Evolutionary conservation across 2,888 invertebrate species (phyloP), one percentile per base, ranked within the genome.

Genomic region (Dyspetes luteomarginatus): DNA sequence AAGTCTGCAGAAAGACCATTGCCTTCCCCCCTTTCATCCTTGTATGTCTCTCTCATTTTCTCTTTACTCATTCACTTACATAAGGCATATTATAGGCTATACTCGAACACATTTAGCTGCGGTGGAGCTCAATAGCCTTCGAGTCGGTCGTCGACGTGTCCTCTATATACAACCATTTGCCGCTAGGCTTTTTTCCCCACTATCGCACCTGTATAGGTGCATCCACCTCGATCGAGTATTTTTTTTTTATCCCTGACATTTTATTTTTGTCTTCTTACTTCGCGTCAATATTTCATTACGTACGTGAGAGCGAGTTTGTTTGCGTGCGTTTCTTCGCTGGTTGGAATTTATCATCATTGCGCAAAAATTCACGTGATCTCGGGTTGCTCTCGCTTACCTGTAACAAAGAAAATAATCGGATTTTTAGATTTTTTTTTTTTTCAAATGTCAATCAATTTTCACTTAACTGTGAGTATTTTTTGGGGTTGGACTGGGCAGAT

Each of bases 131-230:
- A 67, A 55, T 87, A 86, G 88, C 90, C 90, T 90, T 90, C 89
- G 88, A 88, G 87, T 82, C 89, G 90, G 90, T 90, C 90, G 88
- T 90, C 89, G 90, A 85, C 90, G 88, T 85, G 73, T 76, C 80
- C 80, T 60, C 60, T 45, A 52, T 71, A 72, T 36, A n/a, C n/a
- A 41, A 36, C 36, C 65, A 58, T 41, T 41, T 52, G 36, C 69
- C 55, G 65, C 19, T 45, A 19, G 45, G 56, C 50, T 50, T 52
- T 64, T 69, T 75, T 68, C 41, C 56, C 67, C 60, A 60, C 52
- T 48, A 62, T 50, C 74, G 48, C 52, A 43, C 75, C n/a, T n/a
- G n/a, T n/a, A n/a, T n/a, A 79, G 79, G 73, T 65, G 65, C 75
- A 76, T 76, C 71, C 48, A 76, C 55, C 80, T 76, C 60, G 52